phyloP scores from a whole-genome alignment of 1,140 invertebrate genomes.

The Drosophila nasuta region DNA sequence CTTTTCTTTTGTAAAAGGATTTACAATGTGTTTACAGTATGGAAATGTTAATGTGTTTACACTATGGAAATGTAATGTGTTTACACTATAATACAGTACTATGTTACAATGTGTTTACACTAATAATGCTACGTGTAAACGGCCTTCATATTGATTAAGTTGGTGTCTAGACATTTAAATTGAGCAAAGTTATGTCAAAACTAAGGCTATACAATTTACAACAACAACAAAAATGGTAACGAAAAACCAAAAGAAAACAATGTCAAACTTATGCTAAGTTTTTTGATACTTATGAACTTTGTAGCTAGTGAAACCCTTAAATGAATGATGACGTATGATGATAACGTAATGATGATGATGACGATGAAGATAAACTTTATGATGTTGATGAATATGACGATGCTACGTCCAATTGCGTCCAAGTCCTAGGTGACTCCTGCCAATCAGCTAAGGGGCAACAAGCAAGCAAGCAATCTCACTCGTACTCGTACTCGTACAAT shows the following conservation, averaged over 20 bases:
- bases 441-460: slow-evolving; percentile 35
- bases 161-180: slow-evolving; percentile 14
- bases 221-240: not conserved
- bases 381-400: slow-evolving; percentile 50
- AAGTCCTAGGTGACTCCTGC: slow-evolving; percentile 64
- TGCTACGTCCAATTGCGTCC: slow-evolving; percentile 70
- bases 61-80: not conserved
- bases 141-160: not conserved
- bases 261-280: slow-evolving; percentile 58
- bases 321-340: slow-evolving; percentile 33
- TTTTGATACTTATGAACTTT: slow-evolving; percentile 74
- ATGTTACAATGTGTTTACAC: slow-evolving; percentile 2
- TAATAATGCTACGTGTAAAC: slow-evolving; percentile 2
- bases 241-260: slow-evolving; percentile 14
- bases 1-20: too few relatives aligned
- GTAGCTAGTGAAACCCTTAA: slow-evolving; percentile 70
- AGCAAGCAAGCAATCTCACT: slow-evolving; percentile 8
- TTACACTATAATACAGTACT: slow-evolving; percentile 1
- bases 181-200: slow-evolving; percentile 32
- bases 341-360: slow-evolving; percentile 16
- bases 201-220: not conserved
- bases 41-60: slow-evolving; percentile 1
- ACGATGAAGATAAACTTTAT: slow-evolving; percentile 5
- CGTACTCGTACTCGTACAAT: slow-evolving; percentile 7
- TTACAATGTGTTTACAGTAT: too few relatives aligned